Evolutionary conservation across 2,888 invertebrate species (phyloP).

Genomic region (Tinea semifulvella): DNA sequence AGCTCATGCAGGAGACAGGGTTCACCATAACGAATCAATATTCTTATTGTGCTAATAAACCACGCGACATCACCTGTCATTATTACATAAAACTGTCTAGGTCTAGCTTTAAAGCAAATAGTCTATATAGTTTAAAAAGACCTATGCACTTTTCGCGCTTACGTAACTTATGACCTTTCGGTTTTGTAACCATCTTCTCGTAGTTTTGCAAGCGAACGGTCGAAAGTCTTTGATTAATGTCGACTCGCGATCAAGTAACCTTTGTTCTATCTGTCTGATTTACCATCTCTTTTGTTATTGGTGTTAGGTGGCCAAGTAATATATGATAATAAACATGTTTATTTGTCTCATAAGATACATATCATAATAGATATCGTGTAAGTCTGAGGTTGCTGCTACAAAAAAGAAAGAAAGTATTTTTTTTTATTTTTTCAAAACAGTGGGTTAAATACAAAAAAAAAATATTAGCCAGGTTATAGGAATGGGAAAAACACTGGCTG

Average conservation of each 20-base stretch:
- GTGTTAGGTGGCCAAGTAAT: not conserved
- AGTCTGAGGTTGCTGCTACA: too few species aligned
- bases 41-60: too few species aligned
- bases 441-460: too few species aligned
- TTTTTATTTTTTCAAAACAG: too few species aligned
- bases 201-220: constrained; percentile 12
- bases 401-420: too few species aligned
- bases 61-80: constrained; percentile 2
- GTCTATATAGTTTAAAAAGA: constrained; percentile 6
- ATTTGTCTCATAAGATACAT: too few species aligned
- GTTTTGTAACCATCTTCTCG: constrained; percentile 10
- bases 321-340: too few species aligned
- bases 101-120: not conserved
- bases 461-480: too few species aligned
- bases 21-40: too few species aligned
- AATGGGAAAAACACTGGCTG: too few species aligned
- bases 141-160: constrained; percentile 11
- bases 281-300: not conserved
- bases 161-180: constrained; percentile 12
- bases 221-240: constrained; percentile 11
- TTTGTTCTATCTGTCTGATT: constrained; percentile 12
- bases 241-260: constrained; percentile 10
- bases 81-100: constrained; percentile 7
- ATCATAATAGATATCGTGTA: too few species aligned
- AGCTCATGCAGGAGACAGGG: too few species aligned